Percentiles rank a stretch among this genome's conserved stretches.
Evolutionary conservation across 37 sponge, comb jelly and placozoan species (phyloP).

Genomic region (Halisarca cf. caerulea): DNA sequence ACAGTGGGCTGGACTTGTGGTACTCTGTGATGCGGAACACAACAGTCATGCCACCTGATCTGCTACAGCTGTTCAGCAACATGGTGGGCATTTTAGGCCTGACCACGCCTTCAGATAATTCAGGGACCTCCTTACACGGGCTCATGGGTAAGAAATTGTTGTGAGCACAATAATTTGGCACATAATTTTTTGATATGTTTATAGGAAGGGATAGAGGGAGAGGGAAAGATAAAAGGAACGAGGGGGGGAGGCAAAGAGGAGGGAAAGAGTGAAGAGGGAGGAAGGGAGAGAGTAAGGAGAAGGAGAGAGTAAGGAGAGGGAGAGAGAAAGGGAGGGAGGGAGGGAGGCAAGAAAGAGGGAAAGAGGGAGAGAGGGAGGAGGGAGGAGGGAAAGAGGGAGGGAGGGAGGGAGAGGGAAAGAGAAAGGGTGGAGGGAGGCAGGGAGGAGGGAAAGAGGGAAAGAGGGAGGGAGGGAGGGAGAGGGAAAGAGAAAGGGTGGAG

Average conservation of each 20-base stretch:
- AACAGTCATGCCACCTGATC: constrained; percentile 35
- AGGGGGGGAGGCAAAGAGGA: not conserved
- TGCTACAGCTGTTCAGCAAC: constrained; percentile 62
- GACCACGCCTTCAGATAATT: not conserved
- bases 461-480: not conserved
- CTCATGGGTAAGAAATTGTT: constrained; percentile 10
- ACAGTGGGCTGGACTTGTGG: constrained; percentile 78
- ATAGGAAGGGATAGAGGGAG: too few relatives aligned
- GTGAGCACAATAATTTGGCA: too few relatives aligned
- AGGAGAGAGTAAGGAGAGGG: not conserved
- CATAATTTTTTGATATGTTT: too few relatives aligned
- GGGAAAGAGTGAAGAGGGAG: too few relatives aligned
- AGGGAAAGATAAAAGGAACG: not conserved
- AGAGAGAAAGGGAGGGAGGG: not conserved
- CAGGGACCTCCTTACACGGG: constrained; percentile 9
- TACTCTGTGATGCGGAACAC: constrained; percentile 49
- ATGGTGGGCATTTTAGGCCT: constrained; percentile 53
- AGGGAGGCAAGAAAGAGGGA: not conserved
- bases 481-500: too few relatives aligned
- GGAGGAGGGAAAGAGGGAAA: not conserved
- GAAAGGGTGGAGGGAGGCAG: too few relatives aligned
- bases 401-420: not conserved
- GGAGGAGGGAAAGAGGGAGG: not conserved
- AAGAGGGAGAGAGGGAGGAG: not conserved
- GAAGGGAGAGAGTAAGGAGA: too few relatives aligned